phyloP scores from a whole-genome alignment of 2,888 invertebrate genomes.

The Matsumyia berberina region DNA sequence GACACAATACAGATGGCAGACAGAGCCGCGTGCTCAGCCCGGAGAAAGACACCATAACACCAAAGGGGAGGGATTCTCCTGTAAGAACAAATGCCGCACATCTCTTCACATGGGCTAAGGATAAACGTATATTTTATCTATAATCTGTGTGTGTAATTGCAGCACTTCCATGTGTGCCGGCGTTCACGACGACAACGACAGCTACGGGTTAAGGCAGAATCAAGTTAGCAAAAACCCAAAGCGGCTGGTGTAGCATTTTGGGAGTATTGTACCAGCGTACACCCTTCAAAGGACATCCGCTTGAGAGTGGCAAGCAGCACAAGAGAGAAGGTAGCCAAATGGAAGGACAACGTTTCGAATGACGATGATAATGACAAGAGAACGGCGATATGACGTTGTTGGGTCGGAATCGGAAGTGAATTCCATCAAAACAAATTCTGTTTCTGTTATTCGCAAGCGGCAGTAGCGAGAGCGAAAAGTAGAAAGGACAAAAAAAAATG shows the following conservation, averaged over 20 bases:
- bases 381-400: conserved; percentile 83
- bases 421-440: conserved; percentile 74
- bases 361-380: conserved; percentile 74
- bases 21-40: conserved; percentile 37
- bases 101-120: conserved; percentile 45
- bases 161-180: conserved; percentile 59
- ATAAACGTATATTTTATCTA: conserved; percentile 72
- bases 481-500: conserved; percentile 43
- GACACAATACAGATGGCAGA: conserved; percentile 64
- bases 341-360: conserved; percentile 61
- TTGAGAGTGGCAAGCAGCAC: conserved; percentile 54
- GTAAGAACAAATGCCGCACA: conserved; percentile 47
- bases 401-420: conserved; percentile 84
- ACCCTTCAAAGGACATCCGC: conserved; percentile 70
- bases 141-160: conserved; percentile 75
- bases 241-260: conserved; percentile 40
- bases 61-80: conserved; percentile 43
- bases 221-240: conserved; percentile 67
- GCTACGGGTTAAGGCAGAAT: conserved; percentile 45
- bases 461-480: conserved; percentile 32
- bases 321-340: conserved; percentile 66
- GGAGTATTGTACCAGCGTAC: conserved; percentile 25
- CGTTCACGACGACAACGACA: neutral
- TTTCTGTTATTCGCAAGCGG: conserved; percentile 44
- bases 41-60: conserved; percentile 29